Evolutionary conservation across 2,888 invertebrate genomes (phyloP).

Genomic region (Ennomos erosarius): DNA sequence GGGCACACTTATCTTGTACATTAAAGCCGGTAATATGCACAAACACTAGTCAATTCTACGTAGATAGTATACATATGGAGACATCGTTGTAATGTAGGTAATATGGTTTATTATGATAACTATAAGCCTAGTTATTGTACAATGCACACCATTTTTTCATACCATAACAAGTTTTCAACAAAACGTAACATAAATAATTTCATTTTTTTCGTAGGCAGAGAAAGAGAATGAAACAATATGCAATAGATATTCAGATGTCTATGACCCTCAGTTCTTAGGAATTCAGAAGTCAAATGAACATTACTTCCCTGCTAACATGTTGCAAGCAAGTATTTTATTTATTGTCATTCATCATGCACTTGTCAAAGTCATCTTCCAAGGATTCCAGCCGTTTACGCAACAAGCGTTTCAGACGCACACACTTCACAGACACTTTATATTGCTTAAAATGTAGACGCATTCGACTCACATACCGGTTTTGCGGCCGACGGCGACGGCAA

Average conservation of each 20-base stretch:
- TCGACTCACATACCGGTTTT: conserved; percentile 27
- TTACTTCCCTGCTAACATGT: conserved; percentile 22
- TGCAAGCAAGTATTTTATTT: conserved; percentile 27
- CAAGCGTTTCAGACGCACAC: conserved; percentile 17
- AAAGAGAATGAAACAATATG: no score
- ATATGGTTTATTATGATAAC: conserved; percentile 22
- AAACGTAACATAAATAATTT: no score
- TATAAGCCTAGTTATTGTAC: conserved; percentile 17
- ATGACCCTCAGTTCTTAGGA: background rate
- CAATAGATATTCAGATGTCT: no score
- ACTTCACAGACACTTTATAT: conserved; percentile 12
- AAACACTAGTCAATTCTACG: no score
- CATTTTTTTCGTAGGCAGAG: no score
- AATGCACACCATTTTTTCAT: conserved; percentile 6
- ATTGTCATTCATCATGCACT: conserved; percentile 34
- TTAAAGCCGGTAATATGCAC: conserved; percentile 17
- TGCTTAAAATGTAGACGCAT: conserved; percentile 21
- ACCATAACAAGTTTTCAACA: no score
- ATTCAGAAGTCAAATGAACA: conserved; percentile 12
- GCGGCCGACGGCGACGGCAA: conserved; percentile 5
- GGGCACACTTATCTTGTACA: conserved; percentile 40
- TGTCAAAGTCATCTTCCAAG: conserved; percentile 31
- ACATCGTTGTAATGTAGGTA: conserved; percentile 10
- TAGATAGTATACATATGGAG: conserved; percentile 10
- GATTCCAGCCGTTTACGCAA: conserved; percentile 28